Base-by-base conservation (phyloP, 2,888 invertebrate genomes). In the Hirtodrosophila cameraria region DNA sequence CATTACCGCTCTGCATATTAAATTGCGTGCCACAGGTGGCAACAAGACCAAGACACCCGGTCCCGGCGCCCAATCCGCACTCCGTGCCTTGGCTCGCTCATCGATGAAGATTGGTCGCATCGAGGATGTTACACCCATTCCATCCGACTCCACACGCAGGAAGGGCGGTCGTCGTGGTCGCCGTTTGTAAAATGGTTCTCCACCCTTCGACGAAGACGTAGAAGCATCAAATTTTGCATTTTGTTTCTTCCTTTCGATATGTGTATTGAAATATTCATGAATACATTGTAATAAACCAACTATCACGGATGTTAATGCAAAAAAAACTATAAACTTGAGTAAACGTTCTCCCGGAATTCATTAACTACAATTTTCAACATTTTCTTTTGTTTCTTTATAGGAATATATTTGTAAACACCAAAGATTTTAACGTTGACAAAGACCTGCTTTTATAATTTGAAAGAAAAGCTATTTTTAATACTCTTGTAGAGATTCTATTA, bases 101-200 rank as follows among this genome's bases (percentile, higher is more conserved):
- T 97, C 97, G 88, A 99, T 99, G 98, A 99, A 99, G 92, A 99
- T 99, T 91, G 99, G 99, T 48, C 96, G 99, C 88, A 99, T 99
- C 91, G 99, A 97, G 92, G 99, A 99, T 93, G 99, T 99, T 4
- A 99, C 99, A 11, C 99, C 99, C 18, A 99, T 99, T 92, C 99
- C 99, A 88, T 98, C 99, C 58, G 99, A 99, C 92, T 96, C 97
- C 75, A 99, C 99, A 58, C 96, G 99, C 91, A 97, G 99, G 94
- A 99, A 99, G 97, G 99, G 99, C 91, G 99, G 99, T 92, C 95
- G 99, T 90, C 96, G 99, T 93, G 99, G 99, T 93, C 96, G 99
- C 92, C 96, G 99, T 93, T 94, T 99, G 94, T 99, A 98, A 94
- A 55, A 20, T 7, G 18, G 15, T n/a, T n/a, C n/a, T n/a, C n/a